Percentiles rank a stretch among this genome's conserved stretches.
Evolutionary conservation across 1,140 invertebrate genomes (phyloP).

Genomic region (Bilobella aurantiaca): DNA sequence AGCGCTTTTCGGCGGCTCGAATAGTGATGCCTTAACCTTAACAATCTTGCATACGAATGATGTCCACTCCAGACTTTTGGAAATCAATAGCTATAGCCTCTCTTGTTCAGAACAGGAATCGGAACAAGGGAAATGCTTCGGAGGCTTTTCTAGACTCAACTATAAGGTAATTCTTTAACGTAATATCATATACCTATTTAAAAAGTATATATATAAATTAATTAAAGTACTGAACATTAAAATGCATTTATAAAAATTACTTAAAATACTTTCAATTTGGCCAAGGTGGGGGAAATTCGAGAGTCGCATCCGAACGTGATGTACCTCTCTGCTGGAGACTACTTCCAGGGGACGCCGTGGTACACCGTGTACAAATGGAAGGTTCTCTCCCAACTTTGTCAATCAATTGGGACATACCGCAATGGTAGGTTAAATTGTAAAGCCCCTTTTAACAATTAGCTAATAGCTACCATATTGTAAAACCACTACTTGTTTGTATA

Average conservation of each 20-base stretch:
- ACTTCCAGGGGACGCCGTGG: constrained; percentile 45
- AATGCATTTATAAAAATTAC: no score
- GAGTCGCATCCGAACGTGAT: constrained; percentile 39
- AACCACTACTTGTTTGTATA: no score
- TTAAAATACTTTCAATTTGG: no score
- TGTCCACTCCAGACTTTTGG: constrained; percentile 44
- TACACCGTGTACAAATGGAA: constrained; percentile 43
- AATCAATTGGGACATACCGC: constrained; percentile 44
- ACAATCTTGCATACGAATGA: constrained; percentile 48
- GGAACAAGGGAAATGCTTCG: constrained; percentile 40
- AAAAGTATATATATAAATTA: no score
- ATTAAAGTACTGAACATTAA: no score
- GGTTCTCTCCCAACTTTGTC: constrained; percentile 42
- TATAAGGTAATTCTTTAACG: constrained; percentile 30
- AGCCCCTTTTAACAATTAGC: no score
- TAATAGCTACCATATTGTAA: no score
- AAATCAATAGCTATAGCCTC: constrained; percentile 41
- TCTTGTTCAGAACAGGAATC: constrained; percentile 37
- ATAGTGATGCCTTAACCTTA: no score
- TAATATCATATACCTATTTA: background rate
- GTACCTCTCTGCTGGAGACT: constrained; percentile 46
- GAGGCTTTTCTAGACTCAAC: constrained; percentile 42
- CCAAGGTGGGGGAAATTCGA: constrained; percentile 31
- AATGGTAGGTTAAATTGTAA: constrained; percentile 44
- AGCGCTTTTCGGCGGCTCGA: no score